Evolutionary conservation across 2,888 invertebrate species (phyloP).

Genomic region (Neocrepidodera transversa): DNA sequence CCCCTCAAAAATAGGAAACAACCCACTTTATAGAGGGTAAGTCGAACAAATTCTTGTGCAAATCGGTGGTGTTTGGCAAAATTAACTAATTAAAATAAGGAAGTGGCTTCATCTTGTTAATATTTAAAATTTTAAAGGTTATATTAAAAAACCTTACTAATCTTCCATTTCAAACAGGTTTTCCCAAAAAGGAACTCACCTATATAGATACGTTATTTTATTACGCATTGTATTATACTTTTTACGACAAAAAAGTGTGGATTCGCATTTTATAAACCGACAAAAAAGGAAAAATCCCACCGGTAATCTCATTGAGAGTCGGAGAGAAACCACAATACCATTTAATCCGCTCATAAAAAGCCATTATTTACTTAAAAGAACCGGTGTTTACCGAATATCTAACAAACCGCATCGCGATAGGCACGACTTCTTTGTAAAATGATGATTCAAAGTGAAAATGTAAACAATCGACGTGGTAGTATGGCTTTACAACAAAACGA

Average conservation of each 20-base stretch:
- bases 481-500: constrained; percentile 14
- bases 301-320: constrained; percentile 34
- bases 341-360: constrained; percentile 40
- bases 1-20: too few relatives aligned
- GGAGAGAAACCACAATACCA: constrained; percentile 38
- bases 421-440: constrained; percentile 39
- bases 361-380: constrained; percentile 39
- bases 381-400: constrained; percentile 41
- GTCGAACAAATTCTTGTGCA: too few relatives aligned
- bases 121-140: too few relatives aligned
- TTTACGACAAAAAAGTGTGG: not conserved
- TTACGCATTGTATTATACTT: too few relatives aligned
- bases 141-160: too few relatives aligned
- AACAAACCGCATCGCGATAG: constrained; percentile 42
- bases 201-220: too few relatives aligned
- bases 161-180: too few relatives aligned
- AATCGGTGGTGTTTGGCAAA: too few relatives aligned
- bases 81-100: too few relatives aligned
- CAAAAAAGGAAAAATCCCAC: constrained; percentile 34
- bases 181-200: too few relatives aligned
- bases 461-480: constrained; percentile 34
- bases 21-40: too few relatives aligned
- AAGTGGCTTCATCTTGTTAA: too few relatives aligned
- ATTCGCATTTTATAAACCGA: not conserved
- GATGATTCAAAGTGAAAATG: constrained; percentile 29